Evolutionary conservation across 2,888 invertebrate genomes (phyloP).

Genomic region (Anaspis maculata): DNA sequence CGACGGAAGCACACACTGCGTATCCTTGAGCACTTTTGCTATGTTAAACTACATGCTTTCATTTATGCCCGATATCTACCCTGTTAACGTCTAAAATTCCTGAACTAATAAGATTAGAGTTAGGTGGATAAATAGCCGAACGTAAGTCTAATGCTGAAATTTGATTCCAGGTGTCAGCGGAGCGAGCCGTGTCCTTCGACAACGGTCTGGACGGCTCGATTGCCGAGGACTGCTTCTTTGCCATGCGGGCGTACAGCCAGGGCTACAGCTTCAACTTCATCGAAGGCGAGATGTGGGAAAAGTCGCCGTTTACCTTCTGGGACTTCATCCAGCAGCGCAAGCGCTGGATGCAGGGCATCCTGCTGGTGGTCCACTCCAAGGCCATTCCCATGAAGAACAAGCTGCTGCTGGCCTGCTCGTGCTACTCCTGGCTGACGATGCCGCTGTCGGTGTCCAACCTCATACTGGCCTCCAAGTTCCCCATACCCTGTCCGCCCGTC

Average conservation of each 20-base stretch:
- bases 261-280: conserved; percentile 92
- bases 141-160: too few species aligned
- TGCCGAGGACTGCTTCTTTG: conserved; percentile 97
- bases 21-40: too few species aligned
- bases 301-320: conserved; percentile 89
- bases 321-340: conserved; percentile 95
- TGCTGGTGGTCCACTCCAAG: conserved; percentile 80
- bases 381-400: conserved; percentile 73
- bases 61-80: too few species aligned
- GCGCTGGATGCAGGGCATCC: conserved; percentile 90
- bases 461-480: conserved; percentile 69
- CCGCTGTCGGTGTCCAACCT: conserved; percentile 89
- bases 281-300: conserved; percentile 99
- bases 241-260: conserved; percentile 86
- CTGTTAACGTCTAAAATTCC: too few species aligned
- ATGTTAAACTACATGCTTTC: too few species aligned
- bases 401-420: conserved; percentile 74
- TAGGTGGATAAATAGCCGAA: too few species aligned
- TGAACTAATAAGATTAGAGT: too few species aligned
- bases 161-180: conserved; percentile 81
- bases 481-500: conserved; percentile 75
- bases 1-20: too few species aligned
- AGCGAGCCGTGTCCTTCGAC: conserved; percentile 86
- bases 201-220: conserved; percentile 94
- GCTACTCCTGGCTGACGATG: conserved; percentile 94